Base-by-base conservation (phyloP, 2,888 invertebrate species). In the Caenorhabditis wallacei region DNA sequence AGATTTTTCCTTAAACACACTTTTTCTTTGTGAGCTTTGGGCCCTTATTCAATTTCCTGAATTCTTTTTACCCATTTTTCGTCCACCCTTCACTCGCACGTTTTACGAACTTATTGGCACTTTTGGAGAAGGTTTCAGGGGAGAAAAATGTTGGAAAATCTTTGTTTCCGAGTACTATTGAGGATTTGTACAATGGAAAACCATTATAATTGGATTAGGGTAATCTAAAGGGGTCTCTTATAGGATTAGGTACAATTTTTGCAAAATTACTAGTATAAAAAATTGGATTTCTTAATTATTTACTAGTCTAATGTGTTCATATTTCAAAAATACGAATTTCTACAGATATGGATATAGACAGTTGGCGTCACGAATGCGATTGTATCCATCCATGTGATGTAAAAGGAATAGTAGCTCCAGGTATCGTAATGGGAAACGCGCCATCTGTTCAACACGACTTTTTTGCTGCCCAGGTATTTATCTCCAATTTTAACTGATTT, bases 371-470 rank as follows among this genome's bases (percentile, higher is more conserved):
- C 24, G 81, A 82, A 30, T 91, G 91, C 59, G 71, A 86, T 20
- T 91, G 91, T 72, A 82, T 91, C 63, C 91, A 91, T 82, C 91
- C 91, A 8, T 91, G 91, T 79, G 91, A 91, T 66, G 83, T 91
- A 16, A 71, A 59, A 22, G 86, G 87, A 18, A 80, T 87, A 37
- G 85, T 87, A 18, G 46, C 68, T 0, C 68, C 75, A 20, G 78
- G 78, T 0, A 51, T 59, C 24, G 40, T 3, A 5, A 61, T 70
- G 18, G 75, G 80, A 37, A 74, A 71, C 35, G 57, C 80, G 10
- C 75, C 86, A 40, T 81, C 83, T 1, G 78, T 83, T 70, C 75
- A 82, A 76, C 88, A 87, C 82, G 90, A 90, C 78, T 90, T 90
- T 83, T 90, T 89, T 82, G 87, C 90, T 11, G 87, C 87, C 2